Percentiles rank a stretch among this genome's conserved stretches.
Conservation (phyloP, 2,888 invertebrate species). For the Coremacera marginata region DNA sequence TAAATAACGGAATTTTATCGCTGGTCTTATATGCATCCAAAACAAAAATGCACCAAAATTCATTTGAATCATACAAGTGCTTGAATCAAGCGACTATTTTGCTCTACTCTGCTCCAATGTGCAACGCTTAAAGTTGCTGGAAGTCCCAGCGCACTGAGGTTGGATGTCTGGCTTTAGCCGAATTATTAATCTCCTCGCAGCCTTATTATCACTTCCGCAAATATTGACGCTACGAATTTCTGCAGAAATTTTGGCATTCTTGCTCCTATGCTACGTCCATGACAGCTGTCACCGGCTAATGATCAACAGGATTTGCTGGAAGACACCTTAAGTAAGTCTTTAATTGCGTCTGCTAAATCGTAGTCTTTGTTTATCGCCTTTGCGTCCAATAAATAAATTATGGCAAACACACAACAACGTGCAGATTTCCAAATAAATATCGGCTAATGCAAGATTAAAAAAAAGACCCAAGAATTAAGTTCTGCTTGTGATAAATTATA, state of each 20-base stretch:
- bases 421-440: background rate
- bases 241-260: background rate
- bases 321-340: conserved; percentile 37
- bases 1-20: too few species aligned
- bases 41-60: too few species aligned
- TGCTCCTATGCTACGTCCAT: background rate
- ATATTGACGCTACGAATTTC: conserved; percentile 29
- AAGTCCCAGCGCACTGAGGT: too few species aligned
- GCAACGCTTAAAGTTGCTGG: too few species aligned
- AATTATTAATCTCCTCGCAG: background rate
- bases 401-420: conserved; percentile 28
- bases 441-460: background rate
- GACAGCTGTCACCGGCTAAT: conserved; percentile 39
- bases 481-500: conserved; percentile 28
- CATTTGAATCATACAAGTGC: too few species aligned
- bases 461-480: background rate
- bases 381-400: conserved; percentile 50
- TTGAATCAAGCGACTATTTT: background rate
- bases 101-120: background rate
- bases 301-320: conserved; percentile 39
- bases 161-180: background rate
- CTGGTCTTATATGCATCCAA: too few species aligned
- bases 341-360: conserved; percentile 43
- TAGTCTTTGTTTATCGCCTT: conserved; percentile 28
- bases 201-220: conserved; percentile 3